Base-by-base conservation (phyloP, 1,140 invertebrate genomes). In the Lucilia cuprina region DNA sequence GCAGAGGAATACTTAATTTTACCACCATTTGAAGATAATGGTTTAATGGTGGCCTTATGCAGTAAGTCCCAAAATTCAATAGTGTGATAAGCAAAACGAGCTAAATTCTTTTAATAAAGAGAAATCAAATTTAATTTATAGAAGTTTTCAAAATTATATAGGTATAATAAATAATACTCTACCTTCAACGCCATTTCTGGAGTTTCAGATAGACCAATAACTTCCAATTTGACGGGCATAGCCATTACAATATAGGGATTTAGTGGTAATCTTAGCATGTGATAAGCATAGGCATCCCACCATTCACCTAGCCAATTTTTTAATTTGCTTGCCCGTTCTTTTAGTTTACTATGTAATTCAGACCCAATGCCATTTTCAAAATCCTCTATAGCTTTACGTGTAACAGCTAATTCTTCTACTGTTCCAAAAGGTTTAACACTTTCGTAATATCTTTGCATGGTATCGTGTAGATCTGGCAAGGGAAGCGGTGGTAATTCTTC, bases 251-350 rank as follows among this genome's bases (percentile, higher is more conserved):
- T 89, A 50, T 88, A 91, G 35, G 92, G 92, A 92, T 96, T 93
- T 21, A 96, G 92, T 0, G 95, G 94, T 70, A 93, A 91, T 49
- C 95, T 91, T 19, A 94, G 92, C 78, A 92, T 87, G 34, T 95
- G 92, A 88, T 96, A 96, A 1, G 94, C 94, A 89, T 94, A 95
- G 87, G 95, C 94, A 89, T 96, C 95, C 95, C 95, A 96, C 94
- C 94, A 96, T 90, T 94, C 94, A 21, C 91, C 90, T 85, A 91
- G 83, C 90, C 92, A 91, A 85, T 91, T 91, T 85, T 86, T 88
- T 85, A 90, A 86, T 17, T 84, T 86, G 92, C 93, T 55, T 92
- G 92, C 89, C 92, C 93, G 78, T 89, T 91, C 83, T 41, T 90
- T 94, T 92, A 96, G 89, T 94, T 95, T 83, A 92, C 93, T 86